These are phyloP conservation scores for Dasypus novemcinctus DNA, from an alignment of 2,113 vertebrate genomes.

Conservation along the genomic window DNA sequence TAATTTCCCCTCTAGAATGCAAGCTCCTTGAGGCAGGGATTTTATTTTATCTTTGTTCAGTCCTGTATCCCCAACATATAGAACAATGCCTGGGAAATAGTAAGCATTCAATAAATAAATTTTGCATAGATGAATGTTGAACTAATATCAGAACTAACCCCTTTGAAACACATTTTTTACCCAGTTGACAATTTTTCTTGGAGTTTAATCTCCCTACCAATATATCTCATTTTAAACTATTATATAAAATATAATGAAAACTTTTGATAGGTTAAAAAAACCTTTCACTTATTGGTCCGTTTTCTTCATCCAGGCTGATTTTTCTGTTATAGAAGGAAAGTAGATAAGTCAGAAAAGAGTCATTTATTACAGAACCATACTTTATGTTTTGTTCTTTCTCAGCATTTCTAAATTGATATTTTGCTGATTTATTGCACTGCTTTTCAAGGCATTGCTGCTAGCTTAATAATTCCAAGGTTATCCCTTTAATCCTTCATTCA, in stretches of 20 bases:
- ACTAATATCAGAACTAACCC: not conserved
- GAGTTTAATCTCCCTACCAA: not conserved
- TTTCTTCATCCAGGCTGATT: constrained; percentile 27
- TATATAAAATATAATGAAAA: constrained; percentile 27
- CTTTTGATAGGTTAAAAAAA: not conserved
- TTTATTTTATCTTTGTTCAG: not conserved
- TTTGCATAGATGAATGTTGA: not conserved
- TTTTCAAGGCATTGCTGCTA: constrained; percentile 43
- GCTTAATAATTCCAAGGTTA: constrained; percentile 56
- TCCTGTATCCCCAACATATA: not conserved
- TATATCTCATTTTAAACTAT: constrained; percentile 48
- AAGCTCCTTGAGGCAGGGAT: not conserved
- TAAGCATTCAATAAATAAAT: not conserved
- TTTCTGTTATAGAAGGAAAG: constrained; percentile 37
- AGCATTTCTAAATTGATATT: constrained; percentile 47
- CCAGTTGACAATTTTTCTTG: not conserved
- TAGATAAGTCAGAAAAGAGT: constrained; percentile 15
- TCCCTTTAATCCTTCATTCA: constrained; percentile 45
- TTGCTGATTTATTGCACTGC: constrained; percentile 48
- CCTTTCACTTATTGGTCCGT: constrained; percentile 39
- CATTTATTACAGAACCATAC: constrained; percentile 33
- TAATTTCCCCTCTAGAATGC: not conserved
- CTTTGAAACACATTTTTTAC: not conserved
- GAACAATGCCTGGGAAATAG: not conserved
- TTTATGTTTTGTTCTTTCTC: constrained; percentile 17